Percentiles rank a stretch among this genome's conserved stretches.
Conservation (phyloP, 2,888 invertebrate genomes). For the Neria commutata region DNA sequence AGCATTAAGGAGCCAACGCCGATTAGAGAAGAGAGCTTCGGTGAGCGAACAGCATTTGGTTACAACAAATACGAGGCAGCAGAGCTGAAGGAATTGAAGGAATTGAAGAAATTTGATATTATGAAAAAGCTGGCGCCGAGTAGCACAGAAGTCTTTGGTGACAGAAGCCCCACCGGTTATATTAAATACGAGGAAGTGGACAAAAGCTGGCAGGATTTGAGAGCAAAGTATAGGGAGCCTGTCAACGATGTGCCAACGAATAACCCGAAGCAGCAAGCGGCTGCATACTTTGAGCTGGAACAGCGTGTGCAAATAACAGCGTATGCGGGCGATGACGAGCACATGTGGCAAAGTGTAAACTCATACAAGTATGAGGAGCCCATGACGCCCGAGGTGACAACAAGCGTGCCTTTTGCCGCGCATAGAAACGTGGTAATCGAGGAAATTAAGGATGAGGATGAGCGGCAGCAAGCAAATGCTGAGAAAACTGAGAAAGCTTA, state of each 20-base stretch:
- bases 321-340: neutral
- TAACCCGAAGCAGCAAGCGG: slow-evolving; percentile 22
- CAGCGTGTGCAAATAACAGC: slow-evolving; percentile 2
- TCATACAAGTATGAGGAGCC: neutral
- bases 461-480: neutral
- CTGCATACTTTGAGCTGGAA: slow-evolving; percentile 42
- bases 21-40: no score
- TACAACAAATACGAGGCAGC: no score
- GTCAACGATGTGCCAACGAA: slow-evolving; percentile 42
- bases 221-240: neutral
- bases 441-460: neutral
- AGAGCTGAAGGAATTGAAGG: no score
- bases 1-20: no score
- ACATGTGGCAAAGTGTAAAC: neutral
- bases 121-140: no score
- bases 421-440: no score
- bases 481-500: neutral
- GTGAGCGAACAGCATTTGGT: no score
- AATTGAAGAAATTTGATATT: slow-evolving; percentile 26
- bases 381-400: no score
- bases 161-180: slow-evolving; percentile 40
- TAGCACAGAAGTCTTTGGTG: slow-evolving; percentile 4
- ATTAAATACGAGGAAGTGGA: slow-evolving; percentile 50
- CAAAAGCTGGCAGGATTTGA: slow-evolving; percentile 30
- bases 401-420: no score